A percentile compares a stretch with the other conserved stretches of the same genome.
phyloP scores from a whole-genome alignment of 1,140 invertebrate species.

The Lepidurus apus region DNA sequence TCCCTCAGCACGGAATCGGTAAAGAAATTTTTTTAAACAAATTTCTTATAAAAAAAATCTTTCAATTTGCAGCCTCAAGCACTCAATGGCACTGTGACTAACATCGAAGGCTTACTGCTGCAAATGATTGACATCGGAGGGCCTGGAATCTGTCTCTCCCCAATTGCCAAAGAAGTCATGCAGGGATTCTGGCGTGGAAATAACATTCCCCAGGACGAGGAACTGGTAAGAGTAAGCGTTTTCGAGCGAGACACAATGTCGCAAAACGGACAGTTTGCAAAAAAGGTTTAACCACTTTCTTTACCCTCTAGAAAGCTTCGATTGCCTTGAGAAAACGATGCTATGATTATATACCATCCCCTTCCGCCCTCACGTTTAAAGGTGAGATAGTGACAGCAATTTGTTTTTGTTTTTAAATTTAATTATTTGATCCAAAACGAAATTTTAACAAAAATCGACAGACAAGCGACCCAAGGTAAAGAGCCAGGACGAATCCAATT shows the following conservation, averaged over 20 bases:
- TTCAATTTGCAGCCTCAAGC: not conserved
- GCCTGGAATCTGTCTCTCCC: slow-evolving; percentile 30
- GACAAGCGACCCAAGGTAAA: not conserved
- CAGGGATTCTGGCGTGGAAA: slow-evolving; percentile 27
- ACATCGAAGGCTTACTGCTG: slow-evolving; percentile 30
- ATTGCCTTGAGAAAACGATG: no score
- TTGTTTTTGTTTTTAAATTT: no score
- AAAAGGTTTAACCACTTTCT: no score
- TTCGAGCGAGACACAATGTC: not conserved
- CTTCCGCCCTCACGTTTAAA: no score
- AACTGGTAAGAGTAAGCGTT: slow-evolving; percentile 25
- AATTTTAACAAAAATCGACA: no score
- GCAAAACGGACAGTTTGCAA: no score
- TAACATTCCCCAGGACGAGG: slow-evolving; percentile 20
- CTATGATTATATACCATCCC: no score
- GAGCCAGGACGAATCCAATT: not conserved
- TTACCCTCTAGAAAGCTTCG: no score
- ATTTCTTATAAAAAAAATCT: not conserved
- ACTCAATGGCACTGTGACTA: not conserved
- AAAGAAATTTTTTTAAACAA: not conserved
- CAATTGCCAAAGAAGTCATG: slow-evolving; percentile 31
- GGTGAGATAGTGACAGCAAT: no score
- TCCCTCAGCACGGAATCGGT: not conserved
- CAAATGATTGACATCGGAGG: slow-evolving; percentile 29
- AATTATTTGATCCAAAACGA: no score